phyloP scores from a whole-genome alignment of 2,888 invertebrate genomes.

The Machimus rusticus region DNA sequence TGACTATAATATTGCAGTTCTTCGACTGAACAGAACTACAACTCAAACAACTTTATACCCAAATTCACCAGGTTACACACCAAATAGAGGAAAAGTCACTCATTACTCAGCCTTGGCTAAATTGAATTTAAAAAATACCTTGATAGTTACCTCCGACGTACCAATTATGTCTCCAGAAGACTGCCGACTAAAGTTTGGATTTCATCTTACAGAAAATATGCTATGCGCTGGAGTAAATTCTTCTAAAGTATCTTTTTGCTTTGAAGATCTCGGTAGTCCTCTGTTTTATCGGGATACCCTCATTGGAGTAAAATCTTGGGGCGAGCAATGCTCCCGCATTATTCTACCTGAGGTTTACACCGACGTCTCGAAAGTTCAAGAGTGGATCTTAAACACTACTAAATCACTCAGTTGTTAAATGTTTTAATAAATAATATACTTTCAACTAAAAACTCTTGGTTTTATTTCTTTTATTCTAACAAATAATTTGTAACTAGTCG shows the following conservation, averaged over 20 bases:
- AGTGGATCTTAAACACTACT: not conserved
- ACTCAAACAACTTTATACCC: not conserved
- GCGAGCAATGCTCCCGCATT: not conserved
- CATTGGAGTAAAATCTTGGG: conserved; percentile 41
- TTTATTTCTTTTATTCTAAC: not conserved
- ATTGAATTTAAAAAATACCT: not conserved
- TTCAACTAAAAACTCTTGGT: not conserved
- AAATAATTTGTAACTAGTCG: no score
- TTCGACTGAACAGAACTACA: not conserved
- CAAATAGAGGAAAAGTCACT: not conserved
- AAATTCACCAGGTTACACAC: not conserved
- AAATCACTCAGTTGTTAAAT: not conserved
- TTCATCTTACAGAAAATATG: not conserved
- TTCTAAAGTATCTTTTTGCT: not conserved
- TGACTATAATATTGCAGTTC: not conserved
- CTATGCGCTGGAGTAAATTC: not conserved
- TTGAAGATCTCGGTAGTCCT: not conserved
- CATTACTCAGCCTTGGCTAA: not conserved
- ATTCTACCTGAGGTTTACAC: not conserved
- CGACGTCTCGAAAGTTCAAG: not conserved
- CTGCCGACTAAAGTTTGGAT: not conserved
- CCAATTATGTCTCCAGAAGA: not conserved
- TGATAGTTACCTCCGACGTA: not conserved
- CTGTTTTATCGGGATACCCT: not conserved
- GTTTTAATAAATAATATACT: not conserved